Evolutionary conservation across 1,140 invertebrate genomes (phyloP), one percentile per base, ranked within the genome.

Genomic region (Littorina saxatilis): DNA sequence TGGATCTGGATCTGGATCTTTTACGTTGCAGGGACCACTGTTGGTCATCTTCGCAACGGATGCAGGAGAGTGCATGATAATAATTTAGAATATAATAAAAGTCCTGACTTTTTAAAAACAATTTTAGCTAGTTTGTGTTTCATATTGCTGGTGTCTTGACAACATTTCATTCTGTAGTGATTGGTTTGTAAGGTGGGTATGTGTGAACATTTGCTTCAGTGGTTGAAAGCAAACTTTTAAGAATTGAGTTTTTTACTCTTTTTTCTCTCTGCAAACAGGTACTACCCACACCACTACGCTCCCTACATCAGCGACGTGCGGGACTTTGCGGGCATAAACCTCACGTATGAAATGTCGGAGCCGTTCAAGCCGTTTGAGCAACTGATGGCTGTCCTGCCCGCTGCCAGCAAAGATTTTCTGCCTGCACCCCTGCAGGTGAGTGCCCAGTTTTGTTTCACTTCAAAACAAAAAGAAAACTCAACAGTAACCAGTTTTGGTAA

Each of bases 331-430:
- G 76, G 93, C 80, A 90, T 94, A 88, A 87, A 92, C 40, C 89
- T 94, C 23, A 83, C 95, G 9, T 99, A 98, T 91, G 95, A 98
- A 13, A 88, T 96, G 74, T 97, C 96, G 0, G 94, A 94, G 87
- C 98, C 98, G 0, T 99, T 99, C 91, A 93, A 96, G 83, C 98
- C 98, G 0, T 99, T 98, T 92, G 95, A 99, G 92, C 98, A 99
- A 93, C 93, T 99, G 0, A 92, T 99, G 84, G 98, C 96, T 50
- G 98, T 99, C 0, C 91, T 99, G 39, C 98, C 98, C 40, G 94
- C 97, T n/a, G 96, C 96, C 63, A 94, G 94, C 80, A 93, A 93
- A 84, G 94, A 95, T 3, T 93, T 99, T 0, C 91, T 99, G 15
- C 98, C 98, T 0, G 78, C 92, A 80, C 94, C 96, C 15, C 98